Conservation (phyloP, 2,797 vertebrate species). For the Trachurus trachurus region DNA sequence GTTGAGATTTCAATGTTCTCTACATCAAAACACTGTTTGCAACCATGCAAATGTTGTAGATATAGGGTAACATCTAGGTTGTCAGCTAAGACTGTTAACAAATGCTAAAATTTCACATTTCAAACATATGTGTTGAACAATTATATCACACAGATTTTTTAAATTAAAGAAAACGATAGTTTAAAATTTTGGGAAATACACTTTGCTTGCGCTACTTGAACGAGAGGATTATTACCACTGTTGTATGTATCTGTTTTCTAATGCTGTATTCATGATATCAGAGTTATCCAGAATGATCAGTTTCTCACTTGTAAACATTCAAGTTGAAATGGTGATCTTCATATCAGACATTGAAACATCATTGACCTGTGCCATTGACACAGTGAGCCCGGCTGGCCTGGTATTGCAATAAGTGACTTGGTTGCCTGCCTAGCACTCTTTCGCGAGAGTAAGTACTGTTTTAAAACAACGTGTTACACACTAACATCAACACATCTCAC, state of each 20-base stretch:
- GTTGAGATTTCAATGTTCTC: neutral
- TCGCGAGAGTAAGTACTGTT: too few species aligned
- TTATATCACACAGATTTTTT: neutral
- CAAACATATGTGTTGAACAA: neutral
- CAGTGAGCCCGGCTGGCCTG: too few species aligned
- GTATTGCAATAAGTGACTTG: too few species aligned
- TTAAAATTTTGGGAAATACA: neutral
- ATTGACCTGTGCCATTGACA: neutral
- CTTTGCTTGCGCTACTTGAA: neutral
- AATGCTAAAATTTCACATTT: constrained; percentile 15
- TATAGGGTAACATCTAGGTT: constrained; percentile 5
- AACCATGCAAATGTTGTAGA: constrained; percentile 23
- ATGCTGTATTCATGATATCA: neutral
- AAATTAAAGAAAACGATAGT: neutral
- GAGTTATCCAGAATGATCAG: neutral
- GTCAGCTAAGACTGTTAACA: constrained; percentile 4
- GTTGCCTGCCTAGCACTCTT: too few species aligned
- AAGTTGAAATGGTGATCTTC: neutral
- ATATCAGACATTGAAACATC: neutral
- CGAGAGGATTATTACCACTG: neutral
- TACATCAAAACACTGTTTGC: constrained; percentile 9
- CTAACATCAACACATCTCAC: too few species aligned
- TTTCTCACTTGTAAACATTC: neutral
- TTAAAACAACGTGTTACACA: too few species aligned
- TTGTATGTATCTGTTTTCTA: neutral